Percentiles rank a stretch among this genome's conserved stretches.
Conservation (phyloP, 1,140 invertebrate genomes). For the Venustaconcha ellipsiformis region DNA sequence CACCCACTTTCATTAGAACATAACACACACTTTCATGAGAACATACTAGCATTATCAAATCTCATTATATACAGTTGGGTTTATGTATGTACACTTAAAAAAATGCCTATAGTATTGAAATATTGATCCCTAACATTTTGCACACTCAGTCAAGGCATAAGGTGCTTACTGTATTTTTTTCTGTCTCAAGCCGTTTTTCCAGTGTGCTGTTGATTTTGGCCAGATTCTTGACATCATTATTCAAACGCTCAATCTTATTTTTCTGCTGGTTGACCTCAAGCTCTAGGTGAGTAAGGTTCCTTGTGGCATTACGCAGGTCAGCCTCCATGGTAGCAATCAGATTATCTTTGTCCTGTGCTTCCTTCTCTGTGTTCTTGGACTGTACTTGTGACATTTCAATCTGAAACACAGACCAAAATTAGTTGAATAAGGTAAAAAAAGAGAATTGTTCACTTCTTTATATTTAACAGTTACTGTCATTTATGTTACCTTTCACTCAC, state of each 20-base stretch:
- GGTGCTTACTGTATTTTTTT: slow-evolving; percentile 44
- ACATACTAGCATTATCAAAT: no score
- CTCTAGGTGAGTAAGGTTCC: slow-evolving; percentile 34
- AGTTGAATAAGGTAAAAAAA: neutral
- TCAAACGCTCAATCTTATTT: slow-evolving; percentile 33
- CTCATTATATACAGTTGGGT: no score
- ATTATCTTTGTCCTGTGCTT: slow-evolving; percentile 44
- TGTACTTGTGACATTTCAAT: slow-evolving; percentile 41
- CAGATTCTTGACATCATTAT: slow-evolving; percentile 48
- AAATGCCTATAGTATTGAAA: no score
- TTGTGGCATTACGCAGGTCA: slow-evolving; percentile 40
- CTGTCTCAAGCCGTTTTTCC: slow-evolving; percentile 48
- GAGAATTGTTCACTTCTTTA: no score
- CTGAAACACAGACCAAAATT: slow-evolving; percentile 22
- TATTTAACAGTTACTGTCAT: no score
- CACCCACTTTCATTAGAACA: no score
- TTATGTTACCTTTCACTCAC: no score
- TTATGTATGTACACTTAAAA: no score
- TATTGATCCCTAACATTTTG: neutral
- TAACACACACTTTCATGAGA: no score
- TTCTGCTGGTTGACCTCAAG: slow-evolving; percentile 40
- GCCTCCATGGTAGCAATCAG: slow-evolving; percentile 43
- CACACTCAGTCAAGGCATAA: neutral
- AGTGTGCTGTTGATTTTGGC: slow-evolving; percentile 39
- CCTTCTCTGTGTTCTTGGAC: slow-evolving; percentile 25